Percentiles rank a stretch among this genome's conserved stretches.
Evolutionary conservation across 2,113 vertebrate genomes (phyloP).

Genomic region (Silurus meridionalis): DNA sequence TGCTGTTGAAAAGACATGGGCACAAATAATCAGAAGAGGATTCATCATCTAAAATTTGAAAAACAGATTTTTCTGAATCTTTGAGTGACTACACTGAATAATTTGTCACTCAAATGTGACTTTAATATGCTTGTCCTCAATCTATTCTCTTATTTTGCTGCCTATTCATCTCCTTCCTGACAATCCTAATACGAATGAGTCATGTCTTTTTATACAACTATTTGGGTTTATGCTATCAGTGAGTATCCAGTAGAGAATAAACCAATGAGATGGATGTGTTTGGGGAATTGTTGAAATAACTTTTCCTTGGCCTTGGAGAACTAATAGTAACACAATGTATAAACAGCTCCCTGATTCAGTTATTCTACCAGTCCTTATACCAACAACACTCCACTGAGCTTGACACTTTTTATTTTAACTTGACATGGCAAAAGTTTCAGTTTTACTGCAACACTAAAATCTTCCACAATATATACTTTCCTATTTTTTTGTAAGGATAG

Average conservation of each 20-base stretch:
- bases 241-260: slow-evolving; percentile 10
- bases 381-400: neutral
- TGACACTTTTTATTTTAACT: neutral
- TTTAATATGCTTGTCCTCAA: neutral
- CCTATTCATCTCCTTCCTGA: neutral
- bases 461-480: neutral
- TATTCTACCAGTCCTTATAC: neutral
- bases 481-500: neutral
- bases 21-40: slow-evolving; percentile 43
- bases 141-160: neutral
- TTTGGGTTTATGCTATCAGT: slow-evolving; percentile 46
- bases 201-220: slow-evolving; percentile 1
- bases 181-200: neutral
- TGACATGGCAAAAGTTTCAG: neutral
- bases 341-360: slow-evolving; percentile 9
- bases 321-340: slow-evolving; percentile 23
- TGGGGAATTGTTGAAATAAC: neutral
- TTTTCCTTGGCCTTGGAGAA: slow-evolving; percentile 38
- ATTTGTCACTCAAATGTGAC: neutral
- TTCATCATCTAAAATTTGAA: neutral
- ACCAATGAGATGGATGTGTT: slow-evolving; percentile 15
- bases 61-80: neutral
- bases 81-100: neutral
- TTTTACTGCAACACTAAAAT: neutral
- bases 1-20: slow-evolving; percentile 51